Percentiles rank a stretch among this genome's conserved stretches.
These are phyloP conservation scores for Scartelaos histophorus DNA, from an alignment of 2,113 vertebrate genomes.

Conservation along the genomic window DNA sequence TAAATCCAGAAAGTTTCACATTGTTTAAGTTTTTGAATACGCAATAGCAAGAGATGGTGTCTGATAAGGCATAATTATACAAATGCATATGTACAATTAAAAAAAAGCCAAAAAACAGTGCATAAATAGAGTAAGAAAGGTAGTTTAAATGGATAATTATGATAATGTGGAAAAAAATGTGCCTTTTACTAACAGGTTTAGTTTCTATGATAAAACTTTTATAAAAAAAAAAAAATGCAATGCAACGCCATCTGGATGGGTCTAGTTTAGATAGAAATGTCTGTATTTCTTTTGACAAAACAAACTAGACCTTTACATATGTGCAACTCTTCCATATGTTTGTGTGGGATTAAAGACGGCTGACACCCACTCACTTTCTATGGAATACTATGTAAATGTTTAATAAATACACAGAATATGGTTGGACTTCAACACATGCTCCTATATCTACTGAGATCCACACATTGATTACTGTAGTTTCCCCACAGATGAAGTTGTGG, in stretches of 20 bases:
- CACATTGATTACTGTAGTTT: not conserved
- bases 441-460: not conserved
- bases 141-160: too few relatives aligned
- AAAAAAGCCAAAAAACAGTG: too few relatives aligned
- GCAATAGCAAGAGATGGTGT: too few relatives aligned
- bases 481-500: not conserved
- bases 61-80: too few relatives aligned
- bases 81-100: too few relatives aligned
- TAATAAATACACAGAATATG: not conserved
- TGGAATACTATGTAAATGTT: not conserved
- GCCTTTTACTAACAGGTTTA: not conserved
- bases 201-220: not conserved
- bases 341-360: not conserved
- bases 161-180: not conserved
- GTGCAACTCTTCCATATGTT: not conserved
- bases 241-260: conserved; percentile 80
- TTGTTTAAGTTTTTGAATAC: too few relatives aligned
- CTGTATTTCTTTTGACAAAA: conserved; percentile 58
- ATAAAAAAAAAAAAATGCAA: conserved; percentile 86
- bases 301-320: conserved; percentile 37
- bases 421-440: not conserved
- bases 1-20: too few relatives aligned
- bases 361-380: not conserved
- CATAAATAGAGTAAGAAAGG: too few relatives aligned
- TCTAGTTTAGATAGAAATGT: conserved; percentile 60